These are phyloP conservation scores for Synanthedon vespiformis DNA, from an alignment of 2,888 invertebrate genomes.

Conservation along the genomic window DNA sequence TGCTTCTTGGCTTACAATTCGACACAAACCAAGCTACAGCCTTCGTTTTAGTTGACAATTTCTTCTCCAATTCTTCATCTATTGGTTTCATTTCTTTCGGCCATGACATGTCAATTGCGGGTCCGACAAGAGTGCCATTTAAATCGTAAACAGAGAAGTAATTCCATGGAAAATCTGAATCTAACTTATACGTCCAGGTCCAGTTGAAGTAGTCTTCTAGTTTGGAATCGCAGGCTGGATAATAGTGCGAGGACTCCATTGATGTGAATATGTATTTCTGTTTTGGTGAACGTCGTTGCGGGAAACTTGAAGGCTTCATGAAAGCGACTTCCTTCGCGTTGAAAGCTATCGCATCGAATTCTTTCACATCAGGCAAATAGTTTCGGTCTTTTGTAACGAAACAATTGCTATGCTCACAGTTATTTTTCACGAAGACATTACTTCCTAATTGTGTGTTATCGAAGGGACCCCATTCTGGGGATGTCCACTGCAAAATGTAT, in stretches of 20 bases:
- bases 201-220: constrained; percentile 40
- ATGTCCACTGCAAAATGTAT: constrained; percentile 3
- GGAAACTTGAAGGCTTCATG: constrained; percentile 10
- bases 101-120: constrained; percentile 30
- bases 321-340: constrained; percentile 3
- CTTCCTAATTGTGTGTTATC: constrained; percentile 6
- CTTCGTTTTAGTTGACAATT: constrained; percentile 19
- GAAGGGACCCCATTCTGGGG: constrained; percentile 5
- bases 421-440: constrained; percentile 10
- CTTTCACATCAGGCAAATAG: constrained; percentile 5
- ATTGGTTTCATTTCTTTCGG: constrained; percentile 27
- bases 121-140: constrained; percentile 22
- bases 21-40: constrained; percentile 34
- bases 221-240: constrained; percentile 21
- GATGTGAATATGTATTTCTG: constrained; percentile 41
- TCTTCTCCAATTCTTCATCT: constrained; percentile 15
- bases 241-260: constrained; percentile 36
- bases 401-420: constrained; percentile 15
- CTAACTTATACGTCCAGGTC: constrained; percentile 41
- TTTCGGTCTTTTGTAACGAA: constrained; percentile 10
- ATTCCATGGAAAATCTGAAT: constrained; percentile 35
- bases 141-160: constrained; percentile 28
- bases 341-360: constrained; percentile 19
- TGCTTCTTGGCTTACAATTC: constrained; percentile 20
- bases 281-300: constrained; percentile 17